A percentile compares a stretch with the other conserved stretches of the same genome.
Conservation (phyloP, 2,113 vertebrate species). For the Chrysemys picta region DNA sequence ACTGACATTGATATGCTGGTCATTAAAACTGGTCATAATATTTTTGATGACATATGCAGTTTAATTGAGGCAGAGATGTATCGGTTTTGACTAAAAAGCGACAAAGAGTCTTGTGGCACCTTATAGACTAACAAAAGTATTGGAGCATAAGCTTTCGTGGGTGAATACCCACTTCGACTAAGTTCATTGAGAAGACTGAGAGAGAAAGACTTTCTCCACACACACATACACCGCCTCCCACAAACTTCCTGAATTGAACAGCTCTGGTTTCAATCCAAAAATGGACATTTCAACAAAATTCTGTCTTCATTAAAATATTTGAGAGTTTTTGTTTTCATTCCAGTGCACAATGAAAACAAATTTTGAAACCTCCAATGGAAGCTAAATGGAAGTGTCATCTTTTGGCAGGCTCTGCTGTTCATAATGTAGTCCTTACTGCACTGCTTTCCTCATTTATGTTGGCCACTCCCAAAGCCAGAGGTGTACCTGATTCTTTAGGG, state of each 20-base stretch:
- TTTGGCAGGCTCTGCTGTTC: not conserved
- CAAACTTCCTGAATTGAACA: not conserved
- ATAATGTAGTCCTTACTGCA: not conserved
- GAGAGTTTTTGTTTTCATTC: not conserved
- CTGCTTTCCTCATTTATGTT: conserved; percentile 4
- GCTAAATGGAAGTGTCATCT: not conserved
- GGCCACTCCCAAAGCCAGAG: not conserved
- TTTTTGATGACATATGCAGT: not conserved
- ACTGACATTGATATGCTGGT: not conserved
- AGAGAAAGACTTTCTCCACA: not conserved
- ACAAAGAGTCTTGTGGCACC: too few relatives aligned
- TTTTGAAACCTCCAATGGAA: not conserved
- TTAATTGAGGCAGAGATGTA: not conserved
- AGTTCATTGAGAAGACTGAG: not conserved
- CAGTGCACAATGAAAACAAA: fast-evolving
- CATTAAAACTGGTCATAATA: not conserved
- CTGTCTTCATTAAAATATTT: not conserved
- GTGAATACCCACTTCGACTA: too few relatives aligned
- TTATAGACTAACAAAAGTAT: too few relatives aligned
- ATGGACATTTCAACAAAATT: not conserved
- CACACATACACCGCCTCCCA: not conserved
- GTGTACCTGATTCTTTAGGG: not conserved
- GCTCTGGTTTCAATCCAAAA: not conserved
- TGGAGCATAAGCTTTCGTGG: too few relatives aligned
- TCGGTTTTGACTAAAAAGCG: not conserved